phyloP scores from a whole-genome alignment of 2,888 invertebrate genomes.

The Caenorhabditis japonica region DNA sequence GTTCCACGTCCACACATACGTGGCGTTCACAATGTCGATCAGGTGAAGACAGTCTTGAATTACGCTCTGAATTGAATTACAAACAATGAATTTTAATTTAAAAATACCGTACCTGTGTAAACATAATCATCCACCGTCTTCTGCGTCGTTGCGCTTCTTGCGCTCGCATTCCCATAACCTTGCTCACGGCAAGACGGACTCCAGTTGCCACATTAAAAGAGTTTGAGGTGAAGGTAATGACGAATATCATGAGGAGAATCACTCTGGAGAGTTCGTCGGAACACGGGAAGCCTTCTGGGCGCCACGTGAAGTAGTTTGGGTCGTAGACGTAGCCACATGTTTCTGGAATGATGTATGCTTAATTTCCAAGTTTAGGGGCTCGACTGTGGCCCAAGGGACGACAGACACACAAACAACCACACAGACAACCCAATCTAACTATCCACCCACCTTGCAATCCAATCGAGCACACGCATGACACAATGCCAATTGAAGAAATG shows the following conservation, averaged over 20 bases:
- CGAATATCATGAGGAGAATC: slow-evolving; percentile 22
- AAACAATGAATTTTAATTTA: too few species aligned
- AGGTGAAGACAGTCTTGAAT: slow-evolving; percentile 37
- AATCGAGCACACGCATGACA: slow-evolving; percentile 25
- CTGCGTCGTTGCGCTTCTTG: slow-evolving; percentile 16
- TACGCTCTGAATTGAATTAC: slow-evolving; percentile 18
- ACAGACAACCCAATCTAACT: slow-evolving; percentile 1
- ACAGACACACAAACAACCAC: too few species aligned
- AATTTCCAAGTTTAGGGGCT: too few species aligned
- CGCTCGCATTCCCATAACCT: slow-evolving; percentile 27
- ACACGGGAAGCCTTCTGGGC: slow-evolving; percentile 17
- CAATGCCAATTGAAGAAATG: neutral
- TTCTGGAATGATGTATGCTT: too few species aligned
- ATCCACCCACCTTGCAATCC: slow-evolving; percentile 26
- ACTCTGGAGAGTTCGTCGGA: slow-evolving; percentile 1
- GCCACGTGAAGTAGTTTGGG: slow-evolving; percentile 28
- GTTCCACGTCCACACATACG: slow-evolving; percentile 15
- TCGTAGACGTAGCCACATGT: slow-evolving; percentile 34
- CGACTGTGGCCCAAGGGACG: too few species aligned
- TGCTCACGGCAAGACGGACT: slow-evolving; percentile 21
- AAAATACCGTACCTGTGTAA: slow-evolving; percentile 32
- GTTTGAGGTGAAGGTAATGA: slow-evolving; percentile 22
- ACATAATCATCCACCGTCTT: slow-evolving; percentile 43
- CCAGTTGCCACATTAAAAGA: slow-evolving; percentile 19
- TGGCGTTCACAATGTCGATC: slow-evolving; percentile 30